Base-by-base conservation (phyloP, 2,797 vertebrate species). In the Toxotes lorentzi region DNA sequence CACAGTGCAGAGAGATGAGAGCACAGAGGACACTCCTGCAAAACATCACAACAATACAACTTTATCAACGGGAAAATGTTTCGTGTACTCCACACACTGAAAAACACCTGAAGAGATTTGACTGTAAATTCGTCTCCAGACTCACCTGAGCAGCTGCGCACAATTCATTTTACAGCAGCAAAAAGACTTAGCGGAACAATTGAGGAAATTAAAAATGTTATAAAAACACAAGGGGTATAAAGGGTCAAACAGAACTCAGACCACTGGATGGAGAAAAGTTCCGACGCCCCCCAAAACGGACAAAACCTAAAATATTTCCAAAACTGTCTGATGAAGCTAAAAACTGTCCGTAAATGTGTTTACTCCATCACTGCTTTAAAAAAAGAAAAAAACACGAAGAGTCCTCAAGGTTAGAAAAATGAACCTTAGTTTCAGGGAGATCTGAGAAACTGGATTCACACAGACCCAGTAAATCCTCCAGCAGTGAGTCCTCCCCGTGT, bases 21-120 rank as follows among this genome's bases (percentile, higher is more conserved):
- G 81, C 85, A 9, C 78, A 88, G 3, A 95, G 35, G 14, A 91
- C 8, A 1, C 83, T 1, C 81, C 94, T 95, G 84, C 0, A 77
- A 72, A 72, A 58, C 40, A 66, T 0, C 1, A 34, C 23, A 7
- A 48, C 19, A 50, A n/a, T 17, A 6, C 16, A 21, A 34, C 4
- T 8, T 34, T 32, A 32, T 27, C 7, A 13, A n/a, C n/a, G n/a
- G n/a, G n/a, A n/a, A n/a, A n/a, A n/a, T n/a, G n/a, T n/a, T n/a
- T n/a, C n/a, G n/a, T n/a, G n/a, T n/a, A n/a, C n/a, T n/a, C n/a
- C n/a, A n/a, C n/a, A n/a, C 38, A 10, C 38, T 9, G n/a, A 51
- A 13, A 5, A 11, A 27, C 27, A 27, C 27, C 27, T 27, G 27
- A 27, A 3, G 27, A 27, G 27, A 27, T 27, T 27, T 27, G 3